Conservation (phyloP, 1,140 invertebrate genomes). For the Mamestra configurata region DNA sequence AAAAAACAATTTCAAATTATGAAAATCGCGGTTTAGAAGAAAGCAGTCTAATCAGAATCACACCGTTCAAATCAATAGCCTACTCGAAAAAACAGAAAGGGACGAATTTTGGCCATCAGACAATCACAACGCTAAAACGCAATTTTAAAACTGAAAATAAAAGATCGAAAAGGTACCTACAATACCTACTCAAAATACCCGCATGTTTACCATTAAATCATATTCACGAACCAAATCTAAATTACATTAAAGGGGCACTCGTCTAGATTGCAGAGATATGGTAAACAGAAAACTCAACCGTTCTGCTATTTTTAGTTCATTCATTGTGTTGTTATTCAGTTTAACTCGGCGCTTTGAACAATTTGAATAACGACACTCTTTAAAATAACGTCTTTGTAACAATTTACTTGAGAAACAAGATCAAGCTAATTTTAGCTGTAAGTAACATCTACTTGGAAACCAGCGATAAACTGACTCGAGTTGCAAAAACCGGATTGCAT, state of each 20-base stretch:
- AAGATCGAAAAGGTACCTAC: too few species aligned
- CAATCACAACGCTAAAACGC: too few species aligned
- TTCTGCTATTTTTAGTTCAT: slow-evolving; percentile 9
- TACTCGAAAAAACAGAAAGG: too few species aligned
- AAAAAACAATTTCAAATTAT: too few species aligned
- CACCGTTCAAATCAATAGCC: too few species aligned
- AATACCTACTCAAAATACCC: too few species aligned
- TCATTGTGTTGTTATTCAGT: slow-evolving; percentile 25
- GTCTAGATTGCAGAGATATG: not conserved
- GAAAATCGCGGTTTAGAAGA: too few species aligned
- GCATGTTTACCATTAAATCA: not conserved
- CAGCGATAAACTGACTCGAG: slow-evolving; percentile 56
- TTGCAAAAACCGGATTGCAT: slow-evolving; percentile 67
- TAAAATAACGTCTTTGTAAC: not conserved
- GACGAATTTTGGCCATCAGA: too few species aligned
- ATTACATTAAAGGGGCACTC: slow-evolving; percentile 1
- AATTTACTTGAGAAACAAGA: not conserved
- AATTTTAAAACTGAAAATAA: too few species aligned
- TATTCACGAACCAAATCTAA: not conserved
- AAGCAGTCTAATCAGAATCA: too few species aligned
- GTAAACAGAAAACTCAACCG: slow-evolving; percentile 25
- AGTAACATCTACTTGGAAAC: slow-evolving; percentile 51
- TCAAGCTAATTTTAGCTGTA: not conserved
- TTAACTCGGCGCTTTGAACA: not conserved
- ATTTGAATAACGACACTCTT: not conserved